Base-by-base conservation (phyloP, 2,113 vertebrate species). In the Jacana jacana region DNA sequence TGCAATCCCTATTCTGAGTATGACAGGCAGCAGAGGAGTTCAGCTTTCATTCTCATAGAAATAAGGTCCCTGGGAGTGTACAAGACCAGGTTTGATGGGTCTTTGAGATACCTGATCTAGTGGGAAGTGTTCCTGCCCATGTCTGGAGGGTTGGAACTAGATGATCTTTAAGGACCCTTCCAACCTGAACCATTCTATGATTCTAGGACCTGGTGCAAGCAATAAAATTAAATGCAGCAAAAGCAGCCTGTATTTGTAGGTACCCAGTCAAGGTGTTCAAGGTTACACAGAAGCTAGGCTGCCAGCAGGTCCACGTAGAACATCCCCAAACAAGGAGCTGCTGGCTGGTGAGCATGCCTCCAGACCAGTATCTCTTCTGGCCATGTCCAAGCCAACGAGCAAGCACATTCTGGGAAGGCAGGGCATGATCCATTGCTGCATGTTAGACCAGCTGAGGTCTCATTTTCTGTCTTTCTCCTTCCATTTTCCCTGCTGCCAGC, bases 331-430 rank as follows among this genome's bases (percentile, higher is more conserved):
- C 19, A 18, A 49, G 33, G 25, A 57, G 54, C 40, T 91, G 60
- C 79, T 79, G 68, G 30, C 69, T 81, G 37, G 10, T n/a, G 63
- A 27, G 15, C 1, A 2, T 0, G 1, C 25, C 39, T 68, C 52
- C 11, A 2, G 27, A n/a, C 25, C 35, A 10, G 2, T 6, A 11
- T 79, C 33, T 81, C 79, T 49, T 51, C 40, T 30, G 63, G 27
- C 44, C 52, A 15, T 0, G 0, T 28, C 60, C 3, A 1, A 60
- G 14, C 4, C 48, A 89, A 27, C 0, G 0, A 81, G 11, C 25
- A 33, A 85, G 25, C 13, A 35, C 2, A 0, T 60, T 33, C 25
- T 79, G 44, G 40, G 16, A 35, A 87, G 72, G 10, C 30, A 73
- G 27, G 12, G 22, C 37, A 35, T 5, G 42, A 64, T 30, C 46